phyloP scores from a whole-genome alignment of 2,888 invertebrate genomes.

The Kuschelorhynchus macadamiae region DNA sequence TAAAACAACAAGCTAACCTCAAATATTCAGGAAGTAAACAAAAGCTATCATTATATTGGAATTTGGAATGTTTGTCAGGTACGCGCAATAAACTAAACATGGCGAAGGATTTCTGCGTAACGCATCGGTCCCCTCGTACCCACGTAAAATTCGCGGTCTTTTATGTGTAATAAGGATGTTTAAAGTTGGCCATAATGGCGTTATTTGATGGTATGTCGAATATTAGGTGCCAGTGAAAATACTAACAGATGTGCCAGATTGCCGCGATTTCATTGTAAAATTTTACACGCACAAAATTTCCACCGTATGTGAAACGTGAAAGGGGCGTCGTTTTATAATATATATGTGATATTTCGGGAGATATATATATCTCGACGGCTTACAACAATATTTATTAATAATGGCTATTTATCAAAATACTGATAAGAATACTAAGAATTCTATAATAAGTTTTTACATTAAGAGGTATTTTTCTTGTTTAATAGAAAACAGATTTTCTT shows the following conservation, averaged over 20 bases:
- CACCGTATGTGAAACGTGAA: slow-evolving; percentile 11
- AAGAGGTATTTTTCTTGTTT: no score
- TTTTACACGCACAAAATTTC: slow-evolving; percentile 20
- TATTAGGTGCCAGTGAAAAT: slow-evolving; percentile 44
- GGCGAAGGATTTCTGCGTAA: slow-evolving; percentile 25
- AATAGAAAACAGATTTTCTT: no score
- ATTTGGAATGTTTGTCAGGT: slow-evolving; percentile 40
- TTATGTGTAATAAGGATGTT: slow-evolving; percentile 60
- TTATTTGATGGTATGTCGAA: slow-evolving; percentile 46
- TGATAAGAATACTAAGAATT: no score
- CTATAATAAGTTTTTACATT: no score
- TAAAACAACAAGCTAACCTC: no score
- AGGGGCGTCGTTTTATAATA: no score
- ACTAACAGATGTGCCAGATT: slow-evolving; percentile 33
- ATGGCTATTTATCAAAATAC: no score
- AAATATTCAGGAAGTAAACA: no score
- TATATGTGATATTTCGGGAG: no score
- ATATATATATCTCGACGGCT: no score
- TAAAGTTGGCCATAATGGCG: slow-evolving; percentile 52
- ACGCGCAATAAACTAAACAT: slow-evolving; percentile 36
- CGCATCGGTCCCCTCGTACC: slow-evolving; percentile 34
- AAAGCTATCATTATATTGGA: no score
- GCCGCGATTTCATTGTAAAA: slow-evolving; percentile 38
- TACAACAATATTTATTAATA: no score
- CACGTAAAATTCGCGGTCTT: slow-evolving; percentile 46